Base-by-base conservation (phyloP, 2,113 vertebrate species). In the Rhabdornis inornatus region DNA sequence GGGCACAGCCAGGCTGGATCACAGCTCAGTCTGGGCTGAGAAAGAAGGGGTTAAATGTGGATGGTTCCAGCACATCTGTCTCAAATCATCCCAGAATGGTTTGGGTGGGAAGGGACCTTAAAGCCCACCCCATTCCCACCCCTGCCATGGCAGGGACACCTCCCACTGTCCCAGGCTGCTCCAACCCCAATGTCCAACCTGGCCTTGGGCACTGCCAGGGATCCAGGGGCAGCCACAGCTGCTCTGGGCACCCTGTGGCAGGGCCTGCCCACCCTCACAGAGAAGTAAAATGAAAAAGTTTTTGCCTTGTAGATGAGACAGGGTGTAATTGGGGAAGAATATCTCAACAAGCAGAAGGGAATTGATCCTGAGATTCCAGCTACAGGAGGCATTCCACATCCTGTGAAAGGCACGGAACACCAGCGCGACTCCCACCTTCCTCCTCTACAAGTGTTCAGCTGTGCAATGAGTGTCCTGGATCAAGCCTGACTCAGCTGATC, bases 231-330 rank as follows among this genome's bases (percentile, higher is more conserved):
- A 75, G 60, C 39, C 78, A 1, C 78, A 66, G 52, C 53, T 39
- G 2, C 39, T 60, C 69, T 66, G 87, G 52, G 59, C 15, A 52
- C 27, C 42, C 50, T 52, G 50, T 52, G 50, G 11, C 52, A 88
- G 66, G 13, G 2, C 22, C n/a, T 81, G 0, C 1, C 22, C 69
- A 25, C n/a, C 45, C n/a, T 40, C 4, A 0, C 17, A 40, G n/a
- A 7, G 17, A 68, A 40, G 5, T 6, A 19, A 61, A 61, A 76
- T 7, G 4, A 52, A 45, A 22, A 28, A 3, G 1, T 0, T 70
- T 90, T 40, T 65, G 21, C 33, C 37, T 49, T 24, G 13, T 10
- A 68, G 49, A 25, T 1, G 1, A 79, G 35, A 42, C 33, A 87
- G 77, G 22, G 57, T 22, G 5, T 1, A 49, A 24, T 0, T 18